Evolutionary conservation across 1,140 invertebrate species (phyloP), one percentile per base, ranked within the genome.

Genomic region (Oncopodura yosiiana): DNA sequence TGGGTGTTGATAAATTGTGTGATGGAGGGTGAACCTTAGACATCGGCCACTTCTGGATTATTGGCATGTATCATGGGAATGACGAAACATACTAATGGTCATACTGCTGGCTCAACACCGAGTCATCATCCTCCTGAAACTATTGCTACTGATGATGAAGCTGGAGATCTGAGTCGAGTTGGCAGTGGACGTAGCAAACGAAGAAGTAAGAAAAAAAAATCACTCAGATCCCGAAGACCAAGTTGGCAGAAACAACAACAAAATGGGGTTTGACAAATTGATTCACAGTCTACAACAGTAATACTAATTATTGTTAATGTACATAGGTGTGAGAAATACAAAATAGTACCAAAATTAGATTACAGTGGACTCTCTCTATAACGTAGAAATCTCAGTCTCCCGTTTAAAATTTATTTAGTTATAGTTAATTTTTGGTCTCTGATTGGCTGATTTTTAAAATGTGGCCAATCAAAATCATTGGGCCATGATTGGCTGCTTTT

Each of bases 211-310:
- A 59, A 59, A 50, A 55, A 56, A 42, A 37, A 53, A 16, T 56
- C 52, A 21, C 34, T 42, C 26, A 36, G 52, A 34, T 43, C 50
- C 27, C 39, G 41, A 44, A 53, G 55, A 18, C 32, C 37, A 23
- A 59, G 56, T 51, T 58, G 56, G 49, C 52, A 55, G 45, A 42
- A 51, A 18, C 49, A 56, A 21, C 36, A 49, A 38, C 9, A 30
- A 23, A 63, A 63, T 49, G 61, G 61, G 61, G 61, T 63, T 63
- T 54, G 61, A 43, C 11, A 34, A n/a, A n/a, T n/a, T n/a, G n/a
- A n/a, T n/a, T n/a, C n/a, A n/a, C n/a, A n/a, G n/a, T n/a, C n/a
- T n/a, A n/a, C n/a, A n/a, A n/a, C n/a, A n/a, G n/a, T n/a, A n/a
- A n/a, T n/a, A n/a, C n/a, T n/a, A n/a, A n/a, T n/a, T n/a, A n/a